Percentiles rank a stretch among this genome's conserved stretches.
phyloP scores from a whole-genome alignment of 2,888 invertebrate genomes.

The Micoletzkya japonica region DNA sequence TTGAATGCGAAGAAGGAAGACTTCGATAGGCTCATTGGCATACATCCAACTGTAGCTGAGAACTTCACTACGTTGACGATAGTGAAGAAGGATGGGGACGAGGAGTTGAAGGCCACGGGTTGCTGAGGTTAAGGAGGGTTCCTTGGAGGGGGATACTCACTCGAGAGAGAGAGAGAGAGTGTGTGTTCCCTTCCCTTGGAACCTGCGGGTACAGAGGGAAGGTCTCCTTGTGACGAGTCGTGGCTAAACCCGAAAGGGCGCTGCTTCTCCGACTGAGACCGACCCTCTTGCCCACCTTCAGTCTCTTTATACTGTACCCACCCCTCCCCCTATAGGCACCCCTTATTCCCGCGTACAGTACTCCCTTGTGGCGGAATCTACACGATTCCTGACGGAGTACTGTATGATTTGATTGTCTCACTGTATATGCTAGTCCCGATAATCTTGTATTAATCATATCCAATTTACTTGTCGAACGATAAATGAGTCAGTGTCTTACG shows the following conservation, averaged over 20 bases:
- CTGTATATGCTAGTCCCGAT: no score
- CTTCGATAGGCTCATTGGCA: constrained; percentile 71
- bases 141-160: no score
- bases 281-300: not conserved
- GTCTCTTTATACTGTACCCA: not conserved
- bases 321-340: not conserved
- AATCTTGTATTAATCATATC: not conserved
- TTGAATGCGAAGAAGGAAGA: constrained; percentile 69
- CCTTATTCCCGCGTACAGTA: not conserved
- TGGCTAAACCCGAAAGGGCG: constrained; percentile 49
- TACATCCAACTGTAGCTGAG: constrained; percentile 73
- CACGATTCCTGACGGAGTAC: not conserved
- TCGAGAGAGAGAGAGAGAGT: constrained; percentile 20
- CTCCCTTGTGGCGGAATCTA: not conserved
- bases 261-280: constrained; percentile 36
- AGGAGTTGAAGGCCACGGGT: constrained; percentile 49
- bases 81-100: constrained; percentile 49
- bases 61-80: constrained; percentile 52
- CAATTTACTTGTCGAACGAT: not conserved
- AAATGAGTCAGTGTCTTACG: no score
- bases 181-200: constrained; percentile 23
- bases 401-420: no score
- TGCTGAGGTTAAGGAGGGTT: constrained; percentile 57
- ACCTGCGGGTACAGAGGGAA: constrained; percentile 29
- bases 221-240: constrained; percentile 50